Percentiles rank a stretch among this genome's conserved stretches.
phyloP scores from a whole-genome alignment of 2,888 invertebrate species.

The Tetramorium bicarinatum region DNA sequence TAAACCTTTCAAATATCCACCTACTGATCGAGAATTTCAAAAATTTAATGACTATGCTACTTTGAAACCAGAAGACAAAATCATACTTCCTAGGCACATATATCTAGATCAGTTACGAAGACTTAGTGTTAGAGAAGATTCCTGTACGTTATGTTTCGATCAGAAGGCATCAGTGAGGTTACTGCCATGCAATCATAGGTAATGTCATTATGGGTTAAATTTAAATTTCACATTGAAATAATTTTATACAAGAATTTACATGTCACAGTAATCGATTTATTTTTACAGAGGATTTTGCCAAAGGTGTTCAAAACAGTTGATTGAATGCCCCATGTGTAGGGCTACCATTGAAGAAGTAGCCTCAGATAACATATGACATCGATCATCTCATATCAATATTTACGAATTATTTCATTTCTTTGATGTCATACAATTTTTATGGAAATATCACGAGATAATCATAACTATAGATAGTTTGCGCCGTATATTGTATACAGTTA shows the following conservation, averaged over 20 bases:
- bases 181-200: conserved; percentile 95
- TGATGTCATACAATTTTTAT: conserved; percentile 68
- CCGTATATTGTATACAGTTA: conserved; percentile 50
- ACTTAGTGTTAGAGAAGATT: conserved; percentile 92
- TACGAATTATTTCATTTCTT: conserved; percentile 69
- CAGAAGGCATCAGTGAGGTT: conserved; percentile 91
- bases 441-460: conserved; percentile 72
- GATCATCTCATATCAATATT: conserved; percentile 69
- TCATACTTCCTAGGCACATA: conserved; percentile 94
- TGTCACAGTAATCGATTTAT: conserved; percentile 6
- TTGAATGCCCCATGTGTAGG: conserved; percentile 96
- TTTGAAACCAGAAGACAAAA: conserved; percentile 93
- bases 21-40: conserved; percentile 89
- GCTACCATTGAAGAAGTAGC: conserved; percentile 88
- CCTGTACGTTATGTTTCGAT: conserved; percentile 96
- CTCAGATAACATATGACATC: conserved; percentile 86
- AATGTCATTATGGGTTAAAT: conserved; percentile 75
- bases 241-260: neutral
- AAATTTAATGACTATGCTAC: conserved; percentile 93
- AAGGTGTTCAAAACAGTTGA: conserved; percentile 92
- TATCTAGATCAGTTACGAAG: conserved; percentile 92
- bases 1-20: conserved; percentile 92
- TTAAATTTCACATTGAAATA: neutral
- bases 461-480: conserved; percentile 56
- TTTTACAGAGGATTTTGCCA: conserved; percentile 93